Evolutionary conservation across 1,140 invertebrate genomes (phyloP).

Genomic region (Trichomalopsis sarcophagae): DNA sequence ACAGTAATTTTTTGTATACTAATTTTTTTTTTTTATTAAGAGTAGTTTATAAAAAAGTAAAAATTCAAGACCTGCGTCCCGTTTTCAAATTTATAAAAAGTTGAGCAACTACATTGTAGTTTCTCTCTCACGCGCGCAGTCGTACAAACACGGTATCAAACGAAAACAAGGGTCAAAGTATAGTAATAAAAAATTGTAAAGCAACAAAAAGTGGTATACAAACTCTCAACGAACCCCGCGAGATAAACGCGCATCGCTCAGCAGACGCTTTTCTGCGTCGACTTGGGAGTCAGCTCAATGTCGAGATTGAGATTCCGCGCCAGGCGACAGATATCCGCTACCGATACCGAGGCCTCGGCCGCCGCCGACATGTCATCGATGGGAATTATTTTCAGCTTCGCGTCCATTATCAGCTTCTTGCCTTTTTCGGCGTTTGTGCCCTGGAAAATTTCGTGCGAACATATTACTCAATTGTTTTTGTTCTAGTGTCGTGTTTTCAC

Average conservation of each 20-base stretch:
- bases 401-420: slow-evolving; percentile 84
- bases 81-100: neutral
- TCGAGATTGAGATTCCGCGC: slow-evolving; percentile 28
- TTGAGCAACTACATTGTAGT: neutral
- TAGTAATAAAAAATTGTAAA: neutral
- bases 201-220: slow-evolving; percentile 12
- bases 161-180: neutral
- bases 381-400: slow-evolving; percentile 91
- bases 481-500: neutral
- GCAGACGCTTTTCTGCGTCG: neutral
- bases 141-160: too few relatives aligned
- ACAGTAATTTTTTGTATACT: too few relatives aligned
- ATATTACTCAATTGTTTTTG: neutral
- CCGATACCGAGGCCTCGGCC: slow-evolving; percentile 73
- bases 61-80: too few relatives aligned
- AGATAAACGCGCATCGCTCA: neutral
- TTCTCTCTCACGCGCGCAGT: neutral
- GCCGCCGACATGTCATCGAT: slow-evolving; percentile 97
- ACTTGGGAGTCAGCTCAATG: slow-evolving; percentile 19
- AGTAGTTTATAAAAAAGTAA: too few relatives aligned
- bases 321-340: slow-evolving; percentile 27
- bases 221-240: neutral
- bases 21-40: too few relatives aligned
- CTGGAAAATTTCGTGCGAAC: slow-evolving; percentile 67
- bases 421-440: slow-evolving; percentile 89